Conservation (phyloP, 2,113 vertebrate species). For the Acinonyx jubatus region DNA sequence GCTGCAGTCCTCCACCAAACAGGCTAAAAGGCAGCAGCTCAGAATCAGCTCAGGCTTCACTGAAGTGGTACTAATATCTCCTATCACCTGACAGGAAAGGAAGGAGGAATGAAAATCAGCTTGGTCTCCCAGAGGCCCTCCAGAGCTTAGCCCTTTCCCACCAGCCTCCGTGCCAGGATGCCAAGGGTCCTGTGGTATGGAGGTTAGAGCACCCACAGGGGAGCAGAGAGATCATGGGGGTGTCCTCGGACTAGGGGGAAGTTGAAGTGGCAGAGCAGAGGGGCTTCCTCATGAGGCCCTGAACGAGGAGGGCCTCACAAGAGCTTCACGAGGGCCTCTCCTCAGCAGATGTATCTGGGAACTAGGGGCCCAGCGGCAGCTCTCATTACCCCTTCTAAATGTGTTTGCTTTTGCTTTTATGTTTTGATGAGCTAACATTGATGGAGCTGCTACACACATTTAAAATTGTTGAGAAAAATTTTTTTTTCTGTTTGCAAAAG, state of each 20-base stretch:
- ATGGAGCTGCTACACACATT: neutral
- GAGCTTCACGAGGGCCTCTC: neutral
- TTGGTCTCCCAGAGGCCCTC: neutral
- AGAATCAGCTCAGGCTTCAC: neutral
- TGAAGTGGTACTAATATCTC: constrained; percentile 57
- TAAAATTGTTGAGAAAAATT: neutral
- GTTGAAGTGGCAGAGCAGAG: neutral
- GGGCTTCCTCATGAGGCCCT: neutral
- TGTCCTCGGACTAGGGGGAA: neutral
- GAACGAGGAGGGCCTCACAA: no score
- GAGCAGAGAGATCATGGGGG: neutral
- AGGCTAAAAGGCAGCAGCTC: neutral
- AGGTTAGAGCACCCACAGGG: neutral
- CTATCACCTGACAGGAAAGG: neutral
- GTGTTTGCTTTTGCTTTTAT: neutral
- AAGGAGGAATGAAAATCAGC: neutral
- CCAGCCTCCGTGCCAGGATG: neutral
- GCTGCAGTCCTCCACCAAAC: neutral
- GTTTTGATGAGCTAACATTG: neutral
- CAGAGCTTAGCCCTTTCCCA: neutral
- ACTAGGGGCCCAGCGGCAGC: neutral
- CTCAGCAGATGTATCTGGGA: neutral
- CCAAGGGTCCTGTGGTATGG: neutral
- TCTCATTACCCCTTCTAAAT: neutral
- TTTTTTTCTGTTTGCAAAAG: constrained; percentile 2